Conservation (phyloP, 2,888 invertebrate genomes). For the Mesorhabditis sp. region DNA sequence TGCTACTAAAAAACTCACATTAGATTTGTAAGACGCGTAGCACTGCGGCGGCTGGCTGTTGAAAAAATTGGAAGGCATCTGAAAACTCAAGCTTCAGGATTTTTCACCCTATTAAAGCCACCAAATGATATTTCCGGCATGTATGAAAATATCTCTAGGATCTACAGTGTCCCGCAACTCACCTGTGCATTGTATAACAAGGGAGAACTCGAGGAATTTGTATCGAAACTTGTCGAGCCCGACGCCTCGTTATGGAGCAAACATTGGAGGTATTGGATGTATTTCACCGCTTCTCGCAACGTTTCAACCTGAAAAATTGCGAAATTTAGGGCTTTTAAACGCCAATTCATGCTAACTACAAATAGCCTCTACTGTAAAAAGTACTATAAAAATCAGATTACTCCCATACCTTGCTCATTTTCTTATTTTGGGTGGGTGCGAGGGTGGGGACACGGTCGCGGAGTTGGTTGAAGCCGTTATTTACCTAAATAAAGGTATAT, state of each 20-base stretch:
- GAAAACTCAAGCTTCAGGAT: too few species aligned
- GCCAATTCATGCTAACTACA: background rate
- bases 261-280: conserved; percentile 27
- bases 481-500: conserved; percentile 19
- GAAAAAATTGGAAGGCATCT: too few species aligned
- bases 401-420: conserved; percentile 26
- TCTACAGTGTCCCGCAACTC: too few species aligned
- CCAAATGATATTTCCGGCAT: too few species aligned
- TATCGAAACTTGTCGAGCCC: background rate
- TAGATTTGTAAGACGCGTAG: too few species aligned
- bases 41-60: too few species aligned
- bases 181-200: too few species aligned
- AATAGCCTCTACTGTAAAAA: background rate
- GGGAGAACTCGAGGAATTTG: too few species aligned
- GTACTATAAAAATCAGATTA: background rate
- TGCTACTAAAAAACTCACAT: too few species aligned
- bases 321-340: conserved; percentile 1
- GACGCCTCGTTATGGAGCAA: conserved; percentile 16
- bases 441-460: conserved; percentile 23
- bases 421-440: conserved; percentile 18
- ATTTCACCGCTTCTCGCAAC: conserved; percentile 32
- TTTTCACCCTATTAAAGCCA: too few species aligned
- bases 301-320: conserved; percentile 30
- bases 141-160: too few species aligned
- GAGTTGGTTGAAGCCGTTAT: conserved; percentile 29